Base-by-base conservation (phyloP, 2,888 invertebrate species). In the Tillus elongatus region DNA sequence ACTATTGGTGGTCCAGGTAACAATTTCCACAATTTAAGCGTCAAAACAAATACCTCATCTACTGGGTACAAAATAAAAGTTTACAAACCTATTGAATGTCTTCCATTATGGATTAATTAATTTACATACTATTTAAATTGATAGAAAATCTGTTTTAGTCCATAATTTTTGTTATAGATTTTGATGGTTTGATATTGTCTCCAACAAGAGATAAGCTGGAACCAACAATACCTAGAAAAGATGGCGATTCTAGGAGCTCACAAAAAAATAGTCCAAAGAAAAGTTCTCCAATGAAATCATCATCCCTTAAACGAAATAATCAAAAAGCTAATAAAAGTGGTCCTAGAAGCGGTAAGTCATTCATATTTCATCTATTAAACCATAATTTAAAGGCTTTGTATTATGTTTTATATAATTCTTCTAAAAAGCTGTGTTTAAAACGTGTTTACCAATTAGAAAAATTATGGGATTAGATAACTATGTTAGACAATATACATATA, bases 181-280 rank as follows among this genome's bases (percentile, higher is more conserved):
- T 75, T 47, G 79, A 79, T 58, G 79, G 79, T 45, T 74, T 77
- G 50, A 69, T 80, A 52, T 66, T 79, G 59, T 80, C 80, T 56
- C 80, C 80, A 44, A 79, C 79, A 50, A 72, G 79, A 52, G 80
- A 80, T 61, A 80, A 79, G 61, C 63, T 80, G 53, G 78, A 79
- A 70, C 80, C 80, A 47, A 77, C 76, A 44, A 73, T 78, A 50
- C 71, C 73, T 41, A 67, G 71, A 43, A 70, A 70, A 46, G 72
- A 72, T 39, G 73, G 74, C 41, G 74, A 74, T 40, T 58, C 67
- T 35, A 65, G 70, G 50, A 61, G 64, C 31, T 65, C 65, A 9
- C 65, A 62, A 47, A 64, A 58, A 46, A 64, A 60, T 50, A 66
- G 66, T 46, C 66, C 73, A 2, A 60, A 67, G 53, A 75, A 75